Evolutionary conservation across 2,797 vertebrate species (phyloP), one percentile per base, ranked within the genome.

Genomic region (Euthynnus affinis): DNA sequence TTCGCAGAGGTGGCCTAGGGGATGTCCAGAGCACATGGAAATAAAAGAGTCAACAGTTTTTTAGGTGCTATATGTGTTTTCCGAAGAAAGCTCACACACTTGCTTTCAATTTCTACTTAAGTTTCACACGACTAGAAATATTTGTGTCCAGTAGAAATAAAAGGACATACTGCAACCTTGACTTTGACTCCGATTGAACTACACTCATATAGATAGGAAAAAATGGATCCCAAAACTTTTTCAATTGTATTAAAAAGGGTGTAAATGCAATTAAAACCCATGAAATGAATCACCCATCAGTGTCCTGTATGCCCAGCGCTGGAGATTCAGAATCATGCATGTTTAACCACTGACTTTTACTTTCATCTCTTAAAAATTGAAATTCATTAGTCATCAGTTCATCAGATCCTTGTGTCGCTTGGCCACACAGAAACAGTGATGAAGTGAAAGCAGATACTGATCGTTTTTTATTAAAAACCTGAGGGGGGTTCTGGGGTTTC

Each of bases 51-150:
- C 49, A 29, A 63, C 79, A 79, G 27, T 59, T 76, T 74, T 74
- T 81, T 2, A 40, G 13, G 34, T 0, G 14, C 5, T 20, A 15
- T 13, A 2, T 12, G 23, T 8, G 1, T 25, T 51, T 52, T 65
- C 9, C 13, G 22, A 49, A n/a, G 53, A 74, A 60, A 49, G 2
- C 0, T 0, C 15, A 71, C 4, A 67, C 67, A 22, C 18, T 62
- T 34, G 67, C 81, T 86, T 81, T 85, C 68, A 58, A 2, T 84
- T 80, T 84, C 14, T 60, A 22, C 13, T 32, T 52, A 0, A 25
- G 17, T 49, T 71, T 66, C 6, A 2, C 10, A 7, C 25, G 8
- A 37, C 15, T 8, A 9, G 5, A 32, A 61, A 71, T 52, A 60
- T 59, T 32, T 2, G 23, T 59, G 14, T 46, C 5, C 0, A 8